Evolutionary conservation across 2,888 invertebrate genomes (phyloP).

Genomic region (Stictocephala bisonia): DNA sequence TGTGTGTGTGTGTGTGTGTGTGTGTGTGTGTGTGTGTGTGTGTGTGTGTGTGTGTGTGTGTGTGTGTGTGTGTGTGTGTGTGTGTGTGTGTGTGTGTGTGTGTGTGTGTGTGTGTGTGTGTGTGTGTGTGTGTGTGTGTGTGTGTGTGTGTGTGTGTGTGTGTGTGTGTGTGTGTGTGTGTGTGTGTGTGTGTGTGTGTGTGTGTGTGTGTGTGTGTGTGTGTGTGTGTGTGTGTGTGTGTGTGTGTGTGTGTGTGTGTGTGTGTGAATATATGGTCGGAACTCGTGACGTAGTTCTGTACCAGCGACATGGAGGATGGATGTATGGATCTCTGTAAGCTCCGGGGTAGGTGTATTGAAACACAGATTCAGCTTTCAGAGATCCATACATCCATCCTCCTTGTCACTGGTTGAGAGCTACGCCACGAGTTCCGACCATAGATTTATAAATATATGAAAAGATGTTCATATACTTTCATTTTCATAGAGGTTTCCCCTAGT

Average conservation of each 20-base stretch:
- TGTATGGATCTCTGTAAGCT: background rate
- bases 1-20: slow-evolving; percentile 27
- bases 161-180: slow-evolving; percentile 39
- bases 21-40: slow-evolving; percentile 39
- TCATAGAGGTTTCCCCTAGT: no score
- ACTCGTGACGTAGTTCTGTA: background rate
- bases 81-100: slow-evolving; percentile 39
- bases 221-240: slow-evolving; percentile 39
- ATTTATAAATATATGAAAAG: no score
- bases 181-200: slow-evolving; percentile 39
- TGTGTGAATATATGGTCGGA: background rate
- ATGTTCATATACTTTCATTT: no score
- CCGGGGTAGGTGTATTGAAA: background rate
- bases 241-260: slow-evolving; percentile 39
- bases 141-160: slow-evolving; percentile 38
- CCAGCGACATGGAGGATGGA: background rate
- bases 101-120: slow-evolving; percentile 30
- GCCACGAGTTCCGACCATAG: no score
- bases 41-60: slow-evolving; percentile 39
- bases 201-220: slow-evolving; percentile 39
- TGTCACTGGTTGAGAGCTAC: no score
- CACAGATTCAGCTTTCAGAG: background rate
- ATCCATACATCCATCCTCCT: no score
- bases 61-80: slow-evolving; percentile 39
- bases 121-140: slow-evolving; percentile 34